Evolutionary conservation across 1,140 invertebrate genomes (phyloP), one percentile per base, ranked within the genome.

Genomic region (Bombus fervidus): DNA sequence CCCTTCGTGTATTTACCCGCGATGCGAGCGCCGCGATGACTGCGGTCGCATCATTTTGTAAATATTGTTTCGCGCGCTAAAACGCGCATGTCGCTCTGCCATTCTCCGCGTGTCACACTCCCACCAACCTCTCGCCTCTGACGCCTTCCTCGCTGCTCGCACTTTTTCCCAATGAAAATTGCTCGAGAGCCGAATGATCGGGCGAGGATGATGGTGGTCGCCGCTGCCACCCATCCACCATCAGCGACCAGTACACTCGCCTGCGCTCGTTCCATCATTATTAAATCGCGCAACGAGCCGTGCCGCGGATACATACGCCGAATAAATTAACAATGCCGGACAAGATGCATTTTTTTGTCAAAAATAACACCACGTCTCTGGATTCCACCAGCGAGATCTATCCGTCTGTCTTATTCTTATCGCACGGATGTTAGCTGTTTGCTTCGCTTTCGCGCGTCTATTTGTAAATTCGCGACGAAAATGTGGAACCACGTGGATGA

Each of bases 21-120:
- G 71, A 77, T 80, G 82, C 82, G 68, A 72, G 81, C 81, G 74
- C 41, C 72, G 80, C 80, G 85, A 86, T 86, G 80, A 85, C 83
- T 83, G 85, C 82, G 76, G 47, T 84, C 86, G 88, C 89, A 87
- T 90, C 80, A 87, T 90, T 90, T 86, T 90, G 89, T 87, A 90
- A 90, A 90, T 90, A 90, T 90, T 86, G 83, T 82, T 87, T 37
- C 66, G 53, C 74, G 64, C 68, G 81, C 82, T 71, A 86, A 86
- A 86, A 77, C 68, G 74, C 85, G 74, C 74, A 43, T 37, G 66
- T 62, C 80, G 76, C 75, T 77, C 64, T 71, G 72, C 69, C 53
- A 37, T 57, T 28, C 57, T 64, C 53, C 76, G 53, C 81, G 66
- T 62, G 73, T 66, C 64, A n/a, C 28, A 47, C 62, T 18, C 74